Evolutionary conservation across 2,797 vertebrate genomes (phyloP), one percentile per base, ranked within the genome.

Genomic region (Gymnopithys bicolor): DNA sequence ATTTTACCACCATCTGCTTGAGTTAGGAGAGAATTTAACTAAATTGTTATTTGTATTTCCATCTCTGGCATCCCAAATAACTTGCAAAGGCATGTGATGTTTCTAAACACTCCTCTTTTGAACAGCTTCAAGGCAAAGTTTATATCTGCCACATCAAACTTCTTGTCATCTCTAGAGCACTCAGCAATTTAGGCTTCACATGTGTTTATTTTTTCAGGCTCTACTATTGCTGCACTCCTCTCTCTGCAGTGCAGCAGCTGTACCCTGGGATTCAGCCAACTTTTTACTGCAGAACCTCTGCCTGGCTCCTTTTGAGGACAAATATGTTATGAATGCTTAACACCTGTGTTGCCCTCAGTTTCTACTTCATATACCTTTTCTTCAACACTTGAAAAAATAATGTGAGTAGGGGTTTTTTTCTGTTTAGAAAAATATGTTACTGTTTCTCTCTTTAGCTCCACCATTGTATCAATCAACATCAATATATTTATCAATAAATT

Each of bases 101-200:
- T 83, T 39, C 19, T 63, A 93, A 64, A 74, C 16, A 13, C 63
- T 82, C 33, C 18, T 87, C 52, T 77, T 89, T 82, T n/a, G 30
- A 95, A 37, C 32, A 84, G 49, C 52, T 91, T 69, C 62, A 84
- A 91, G 60, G 60, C 45, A 68, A 80, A 88, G 60, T 28, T 70
- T 91, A 4, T 70, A 91, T 77, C 64, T 88, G 56, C 33, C 83
- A 64, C 41, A 64, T 77, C 81, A 91, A 90, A 90, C 53, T 90
- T 83, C 4, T 37, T 85, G 79, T 77, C 68, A 64, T 48, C 83
- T 86, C 39, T 45, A 39, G 60, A 90, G 37, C 33, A 60, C 41
- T 60, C 53, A 56, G 67, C 56, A 78, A 49, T 80, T 94, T 56
- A 37, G 28, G 27, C 17, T 91, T 86, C 90, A 60, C 32, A 24